Evolutionary conservation across 2,797 vertebrate genomes (phyloP), one percentile per base, ranked within the genome.

Genomic region (Erethizon dorsatum): DNA sequence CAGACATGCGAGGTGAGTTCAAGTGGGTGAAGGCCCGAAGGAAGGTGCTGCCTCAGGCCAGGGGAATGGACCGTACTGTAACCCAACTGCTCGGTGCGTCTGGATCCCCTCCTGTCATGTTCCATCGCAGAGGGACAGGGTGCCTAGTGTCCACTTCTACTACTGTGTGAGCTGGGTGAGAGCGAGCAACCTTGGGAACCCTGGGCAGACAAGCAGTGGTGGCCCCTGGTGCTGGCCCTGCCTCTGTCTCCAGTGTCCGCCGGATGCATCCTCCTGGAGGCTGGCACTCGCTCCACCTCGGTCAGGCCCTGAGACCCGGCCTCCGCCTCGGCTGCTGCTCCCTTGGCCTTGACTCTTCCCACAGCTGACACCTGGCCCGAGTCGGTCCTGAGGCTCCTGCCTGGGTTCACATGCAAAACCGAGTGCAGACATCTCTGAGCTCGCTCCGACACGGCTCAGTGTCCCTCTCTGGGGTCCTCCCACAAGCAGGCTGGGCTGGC

Each of bases 401-500:
- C 37, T 12, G 4, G 41, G 11, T 11, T 45, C 71, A 73, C 71
- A 45, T 5, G 15, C 41, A 73, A 26, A 69, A 20, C 67, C 24
- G 3, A 65, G 28, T 31, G 61, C 61, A 65, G 28, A 65, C 4
- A 1, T 28, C 28, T 0, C 1, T 11, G n/a, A 37, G 15, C 33
- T n/a, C 28, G 5, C n/a, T 37, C 50, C n/a, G 6, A 2, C 45
- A 11, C 26, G 33, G 47, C 45, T 45, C 75, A 33, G 54, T 0
- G 22, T 3, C 11, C 0, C 1, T 6, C 28, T 33, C 52, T 24
- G 13, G 26, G 1, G 12, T 33, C 31, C 1, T 17, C 33, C 84
- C 47, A 50, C 2, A 41, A 0, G 0, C 0, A 2, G 7, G 11
- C 13, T 1, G 5, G 8, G 10, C 13, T 5, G 26, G 28, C 4